Conservation (phyloP, 2,888 invertebrate genomes). For the Carterocephalus palaemon region DNA sequence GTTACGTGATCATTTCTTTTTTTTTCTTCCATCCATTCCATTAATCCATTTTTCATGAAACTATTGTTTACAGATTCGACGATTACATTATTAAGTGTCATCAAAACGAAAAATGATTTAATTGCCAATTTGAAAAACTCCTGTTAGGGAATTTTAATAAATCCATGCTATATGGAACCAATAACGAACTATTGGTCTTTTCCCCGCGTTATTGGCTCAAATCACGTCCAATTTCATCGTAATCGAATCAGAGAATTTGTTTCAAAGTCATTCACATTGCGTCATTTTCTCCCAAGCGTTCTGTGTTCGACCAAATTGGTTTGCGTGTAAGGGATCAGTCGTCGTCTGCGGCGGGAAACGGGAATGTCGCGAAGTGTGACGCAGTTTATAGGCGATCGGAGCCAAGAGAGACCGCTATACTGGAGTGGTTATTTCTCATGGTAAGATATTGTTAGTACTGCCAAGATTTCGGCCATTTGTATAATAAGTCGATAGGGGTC, state of each 20-base stretch:
- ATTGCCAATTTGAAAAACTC: constrained; percentile 13
- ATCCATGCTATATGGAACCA: no score
- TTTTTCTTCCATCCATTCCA: no score
- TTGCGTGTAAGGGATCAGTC: constrained; percentile 45
- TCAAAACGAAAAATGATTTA: constrained; percentile 30
- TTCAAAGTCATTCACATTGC: constrained; percentile 36
- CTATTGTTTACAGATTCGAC: no score
- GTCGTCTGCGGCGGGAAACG: constrained; percentile 40
- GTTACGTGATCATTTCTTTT: no score
- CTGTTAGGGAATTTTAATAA: constrained; percentile 12
- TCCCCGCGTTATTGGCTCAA: constrained; percentile 14
- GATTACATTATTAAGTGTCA: no score
- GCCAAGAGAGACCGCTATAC: constrained; percentile 57
- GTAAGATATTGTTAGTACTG: constrained; percentile 62
- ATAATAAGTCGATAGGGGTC: constrained; percentile 71
- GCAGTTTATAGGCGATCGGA: constrained; percentile 55
- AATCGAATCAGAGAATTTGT: constrained; percentile 31
- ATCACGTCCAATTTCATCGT: constrained; percentile 19
- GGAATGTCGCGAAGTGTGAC: constrained; percentile 48
- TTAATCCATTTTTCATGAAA: no score
- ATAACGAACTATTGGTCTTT: constrained; percentile 5
- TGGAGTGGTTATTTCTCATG: constrained; percentile 60
- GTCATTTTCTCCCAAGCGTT: constrained; percentile 34
- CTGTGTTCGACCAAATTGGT: constrained; percentile 44
- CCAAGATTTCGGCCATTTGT: constrained; percentile 67